Percentiles rank a stretch among this genome's conserved stretches.
Conservation (phyloP, 2,888 invertebrate genomes). For the Chesias legatella region DNA sequence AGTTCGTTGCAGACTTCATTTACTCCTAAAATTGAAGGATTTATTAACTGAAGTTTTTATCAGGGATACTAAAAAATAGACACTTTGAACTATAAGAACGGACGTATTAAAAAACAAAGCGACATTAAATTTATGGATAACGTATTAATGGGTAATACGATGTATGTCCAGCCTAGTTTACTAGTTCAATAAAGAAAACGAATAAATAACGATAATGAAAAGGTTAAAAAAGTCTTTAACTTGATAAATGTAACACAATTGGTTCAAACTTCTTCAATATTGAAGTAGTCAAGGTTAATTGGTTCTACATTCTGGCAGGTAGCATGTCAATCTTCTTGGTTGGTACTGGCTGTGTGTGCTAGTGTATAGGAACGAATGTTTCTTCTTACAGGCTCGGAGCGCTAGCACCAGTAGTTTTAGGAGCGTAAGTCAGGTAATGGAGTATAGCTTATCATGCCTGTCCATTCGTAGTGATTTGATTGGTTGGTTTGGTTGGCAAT, state of each 20-base stretch:
- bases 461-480: constrained; percentile 53
- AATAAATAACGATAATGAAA: background rate
- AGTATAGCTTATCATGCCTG: constrained; percentile 64
- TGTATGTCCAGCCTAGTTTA: too few relatives aligned
- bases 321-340: constrained; percentile 75
- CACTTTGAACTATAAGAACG: too few relatives aligned
- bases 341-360: constrained; percentile 64
- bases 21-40: constrained; percentile 15
- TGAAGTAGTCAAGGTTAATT: too few relatives aligned
- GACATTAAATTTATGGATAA: too few relatives aligned
- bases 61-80: too few relatives aligned
- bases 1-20: constrained; percentile 8
- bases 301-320: constrained; percentile 42
- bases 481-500: constrained; percentile 55
- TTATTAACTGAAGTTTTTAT: constrained; percentile 7
- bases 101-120: too few relatives aligned
- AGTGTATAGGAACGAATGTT: constrained; percentile 77
- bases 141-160: too few relatives aligned
- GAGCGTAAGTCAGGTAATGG: constrained; percentile 91
- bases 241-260: too few relatives aligned
- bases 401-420: constrained; percentile 94
- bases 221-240: too few relatives aligned
- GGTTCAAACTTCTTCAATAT: too few relatives aligned
- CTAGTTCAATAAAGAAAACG: too few relatives aligned
- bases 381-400: constrained; percentile 90